phyloP scores from a whole-genome alignment of 1,140 invertebrate species.

The Trinorchestia longiramus region DNA sequence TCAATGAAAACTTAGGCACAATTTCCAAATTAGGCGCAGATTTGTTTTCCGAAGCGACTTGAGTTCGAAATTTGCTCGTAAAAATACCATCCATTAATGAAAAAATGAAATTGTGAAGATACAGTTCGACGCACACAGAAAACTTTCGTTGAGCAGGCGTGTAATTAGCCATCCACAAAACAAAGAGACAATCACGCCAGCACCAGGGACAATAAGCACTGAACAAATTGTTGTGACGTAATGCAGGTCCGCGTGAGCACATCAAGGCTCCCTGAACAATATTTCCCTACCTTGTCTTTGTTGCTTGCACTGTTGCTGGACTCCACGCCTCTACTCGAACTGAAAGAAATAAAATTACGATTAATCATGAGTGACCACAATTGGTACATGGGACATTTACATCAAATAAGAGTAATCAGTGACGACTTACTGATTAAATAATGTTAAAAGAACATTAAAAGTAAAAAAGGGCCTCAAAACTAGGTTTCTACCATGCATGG shows the following conservation, averaged over 20 bases:
- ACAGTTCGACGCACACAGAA: not conserved
- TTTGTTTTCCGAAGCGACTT: too few species aligned
- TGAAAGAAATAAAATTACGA: not conserved
- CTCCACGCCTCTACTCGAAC: not conserved
- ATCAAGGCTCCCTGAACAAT: not conserved
- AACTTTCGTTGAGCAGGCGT: not conserved
- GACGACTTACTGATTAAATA: too few species aligned
- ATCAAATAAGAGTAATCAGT: not conserved
- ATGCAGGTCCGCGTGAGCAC: not conserved
- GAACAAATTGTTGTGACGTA: not conserved
- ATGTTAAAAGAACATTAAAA: too few species aligned
- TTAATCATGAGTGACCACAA: not conserved
- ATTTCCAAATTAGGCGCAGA: too few species aligned
- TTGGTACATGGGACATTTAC: not conserved
- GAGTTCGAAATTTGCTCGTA: not conserved
- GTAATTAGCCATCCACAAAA: not conserved
- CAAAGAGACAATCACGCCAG: not conserved
- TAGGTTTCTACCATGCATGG: too few species aligned
- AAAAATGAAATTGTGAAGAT: not conserved
- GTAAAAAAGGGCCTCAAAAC: too few species aligned
- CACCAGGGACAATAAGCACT: not conserved
- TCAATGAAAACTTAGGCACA: too few species aligned
- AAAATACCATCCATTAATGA: not conserved
- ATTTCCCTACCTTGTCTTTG: constrained; percentile 14
- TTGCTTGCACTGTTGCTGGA: not conserved